Base-by-base conservation (phyloP, 2,888 invertebrate genomes). In the Steinernema hermaphroditum region DNA sequence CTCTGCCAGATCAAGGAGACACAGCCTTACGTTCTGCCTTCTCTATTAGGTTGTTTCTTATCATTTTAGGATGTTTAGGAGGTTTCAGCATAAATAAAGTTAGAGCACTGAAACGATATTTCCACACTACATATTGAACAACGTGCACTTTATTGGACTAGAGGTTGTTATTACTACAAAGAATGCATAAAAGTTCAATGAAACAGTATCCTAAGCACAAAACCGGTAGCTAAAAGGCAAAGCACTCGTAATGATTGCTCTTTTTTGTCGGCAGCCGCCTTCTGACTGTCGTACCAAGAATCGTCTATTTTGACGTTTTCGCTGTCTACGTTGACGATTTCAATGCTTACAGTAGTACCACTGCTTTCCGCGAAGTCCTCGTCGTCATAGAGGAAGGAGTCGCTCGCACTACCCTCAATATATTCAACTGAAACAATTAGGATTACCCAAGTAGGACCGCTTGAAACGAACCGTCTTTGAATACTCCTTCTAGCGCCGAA, bases 1-100 rank as follows among this genome's bases (percentile, higher is more conserved):
- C 62, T 14, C 62, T 62, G 62, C 62, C 62, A 29, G 32, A 62
- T 22, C 19, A 29, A 27, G 62, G 32, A 62, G 62, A 62, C 27
- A 62, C 62, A 62, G 62, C 62, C 34, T 62, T 32, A 29, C 34
- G 62, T 62, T 62, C 62, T 62, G 62, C 62, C 62, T 62, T 62
- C 32, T 6, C 29, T 1, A 37, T 12, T 37, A 37, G 37, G 37
- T 37, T 37, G 37, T 37, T 37, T 37, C 37, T 12, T 8, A 37
- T 12, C 12, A 12, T 37, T 37, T 4, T 37, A 37, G 37, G 12
- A 8, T 4, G 37, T 8, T 37, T 37, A 37, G 37, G 37, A 8
- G 37, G 37, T 37, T 12, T 37, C 6, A 8, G 4, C 6, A 4
- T 37, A 37, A 37, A 37, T 37, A 37, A 8, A 37, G 37, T 37